These are phyloP conservation scores for Gadopsis bispinosus DNA, from an alignment of 2,797 vertebrate species.

Conservation along the genomic window DNA sequence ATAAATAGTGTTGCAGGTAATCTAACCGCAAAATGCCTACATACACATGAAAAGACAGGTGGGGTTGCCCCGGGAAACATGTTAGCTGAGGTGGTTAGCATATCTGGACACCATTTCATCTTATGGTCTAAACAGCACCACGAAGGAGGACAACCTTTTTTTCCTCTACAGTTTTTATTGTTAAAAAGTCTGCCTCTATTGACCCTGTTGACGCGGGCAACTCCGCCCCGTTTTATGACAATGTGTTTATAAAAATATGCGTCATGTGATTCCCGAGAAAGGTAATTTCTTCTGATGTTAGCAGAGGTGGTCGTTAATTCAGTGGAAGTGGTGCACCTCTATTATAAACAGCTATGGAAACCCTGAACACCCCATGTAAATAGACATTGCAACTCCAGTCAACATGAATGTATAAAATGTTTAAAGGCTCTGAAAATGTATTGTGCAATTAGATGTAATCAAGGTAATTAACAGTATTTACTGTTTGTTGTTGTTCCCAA, in stretches of 20 bases:
- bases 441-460: not conserved
- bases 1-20: not conserved
- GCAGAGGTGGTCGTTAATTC: not conserved
- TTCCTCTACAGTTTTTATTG: not conserved
- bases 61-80: not conserved
- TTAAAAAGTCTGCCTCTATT: too few species aligned
- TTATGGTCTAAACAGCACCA: not conserved
- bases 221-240: too few species aligned
- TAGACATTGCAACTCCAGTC: not conserved
- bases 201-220: too few species aligned
- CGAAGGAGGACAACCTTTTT: not conserved
- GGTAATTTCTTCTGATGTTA: not conserved
- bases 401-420: not conserved
- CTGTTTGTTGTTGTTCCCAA: not conserved
- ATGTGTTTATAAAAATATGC: too few species aligned
- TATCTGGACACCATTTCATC: too few species aligned
- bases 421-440: not conserved
- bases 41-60: not conserved
- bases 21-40: not conserved
- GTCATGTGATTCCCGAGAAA: too few species aligned
- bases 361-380: not conserved
- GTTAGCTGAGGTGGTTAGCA: not conserved
- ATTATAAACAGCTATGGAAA: not conserved
- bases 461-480: conserved; percentile 24
- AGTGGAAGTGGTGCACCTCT: not conserved